These are phyloP conservation scores for Osmerus mordax DNA, from an alignment of 2,113 vertebrate genomes.

Conservation along the genomic window DNA sequence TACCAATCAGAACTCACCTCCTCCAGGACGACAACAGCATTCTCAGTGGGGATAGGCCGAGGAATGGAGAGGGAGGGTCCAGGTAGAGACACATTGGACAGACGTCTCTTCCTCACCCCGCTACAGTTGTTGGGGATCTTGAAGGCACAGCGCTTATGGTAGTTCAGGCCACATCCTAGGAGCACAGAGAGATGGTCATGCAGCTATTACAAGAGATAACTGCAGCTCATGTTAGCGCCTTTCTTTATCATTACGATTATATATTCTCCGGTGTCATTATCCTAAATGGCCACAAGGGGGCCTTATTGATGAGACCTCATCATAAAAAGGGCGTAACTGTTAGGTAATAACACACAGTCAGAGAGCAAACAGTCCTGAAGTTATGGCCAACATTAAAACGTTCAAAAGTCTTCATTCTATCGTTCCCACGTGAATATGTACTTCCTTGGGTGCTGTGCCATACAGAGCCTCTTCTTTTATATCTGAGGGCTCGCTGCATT, in stretches of 20 bases:
- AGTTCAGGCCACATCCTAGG: slow-evolving; percentile 94
- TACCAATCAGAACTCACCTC: slow-evolving; percentile 75
- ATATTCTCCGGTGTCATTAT: not conserved
- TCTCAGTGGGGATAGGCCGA: slow-evolving; percentile 79
- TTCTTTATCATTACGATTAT: not conserved
- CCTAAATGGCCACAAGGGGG: slow-evolving; percentile 45
- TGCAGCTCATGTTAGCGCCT: no score
- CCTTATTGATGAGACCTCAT: slow-evolving; percentile 5
- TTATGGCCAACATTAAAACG: slow-evolving; percentile 13
- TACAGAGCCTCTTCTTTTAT: slow-evolving; percentile 19
- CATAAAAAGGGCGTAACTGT: no score
- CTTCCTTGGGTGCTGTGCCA: slow-evolving; percentile 17
- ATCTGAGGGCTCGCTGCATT: slow-evolving; percentile 22
- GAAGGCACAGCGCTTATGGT: slow-evolving; percentile 97
- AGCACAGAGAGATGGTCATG: slow-evolving; percentile 15
- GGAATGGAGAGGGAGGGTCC: slow-evolving; percentile 86
- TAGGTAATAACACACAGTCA: not conserved
- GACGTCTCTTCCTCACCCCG: slow-evolving; percentile 88
- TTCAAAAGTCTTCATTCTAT: slow-evolving; percentile 5
- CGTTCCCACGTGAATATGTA: slow-evolving; percentile 41
- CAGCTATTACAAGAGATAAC: not conserved
- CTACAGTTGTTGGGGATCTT: slow-evolving; percentile 98
- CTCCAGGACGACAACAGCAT: slow-evolving; percentile 74
- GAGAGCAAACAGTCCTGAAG: slow-evolving; percentile 2
- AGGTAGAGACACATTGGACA: slow-evolving; percentile 92